Conservation (phyloP, 2,888 invertebrate genomes). For the Marronus borbonicus region DNA sequence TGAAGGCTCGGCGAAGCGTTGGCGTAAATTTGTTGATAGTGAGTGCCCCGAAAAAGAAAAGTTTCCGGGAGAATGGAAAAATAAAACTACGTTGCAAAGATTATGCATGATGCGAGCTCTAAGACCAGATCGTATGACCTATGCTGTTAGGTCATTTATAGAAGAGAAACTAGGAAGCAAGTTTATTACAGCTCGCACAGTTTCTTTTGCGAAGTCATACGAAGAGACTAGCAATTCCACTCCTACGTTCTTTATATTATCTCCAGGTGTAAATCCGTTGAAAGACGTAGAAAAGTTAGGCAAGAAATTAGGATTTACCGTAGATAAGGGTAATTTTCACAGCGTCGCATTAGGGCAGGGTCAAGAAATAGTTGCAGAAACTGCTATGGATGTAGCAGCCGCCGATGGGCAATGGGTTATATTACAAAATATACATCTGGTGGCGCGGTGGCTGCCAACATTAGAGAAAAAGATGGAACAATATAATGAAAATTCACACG, state of each 20-base stretch:
- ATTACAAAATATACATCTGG: conserved; percentile 93
- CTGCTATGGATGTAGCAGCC: conserved; percentile 85
- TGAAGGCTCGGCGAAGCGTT: conserved; percentile 91
- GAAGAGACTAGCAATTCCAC: conserved; percentile 89
- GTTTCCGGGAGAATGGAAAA: conserved; percentile 97
- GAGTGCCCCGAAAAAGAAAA: conserved; percentile 95
- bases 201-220: conserved; percentile 89
- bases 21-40: conserved; percentile 94
- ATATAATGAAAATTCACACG: conserved; percentile 78
- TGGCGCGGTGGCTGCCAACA: conserved; percentile 88
- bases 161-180: conserved; percentile 90
- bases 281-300: conserved; percentile 94
- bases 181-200: conserved; percentile 84
- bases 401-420: conserved; percentile 93
- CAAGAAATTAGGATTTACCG: conserved; percentile 83
- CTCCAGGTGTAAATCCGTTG: conserved; percentile 94
- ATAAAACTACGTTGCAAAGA: conserved; percentile 86
- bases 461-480: conserved; percentile 95
- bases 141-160: conserved; percentile 90
- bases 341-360: conserved; percentile 96
- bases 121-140: conserved; percentile 94
- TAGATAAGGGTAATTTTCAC: conserved; percentile 88
- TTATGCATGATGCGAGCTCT: conserved; percentile 94
- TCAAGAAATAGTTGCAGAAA: conserved; percentile 93
- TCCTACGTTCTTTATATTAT: conserved; percentile 94